Conservation (phyloP, 2,113 vertebrate species). For the Myiopsitta monachus region DNA sequence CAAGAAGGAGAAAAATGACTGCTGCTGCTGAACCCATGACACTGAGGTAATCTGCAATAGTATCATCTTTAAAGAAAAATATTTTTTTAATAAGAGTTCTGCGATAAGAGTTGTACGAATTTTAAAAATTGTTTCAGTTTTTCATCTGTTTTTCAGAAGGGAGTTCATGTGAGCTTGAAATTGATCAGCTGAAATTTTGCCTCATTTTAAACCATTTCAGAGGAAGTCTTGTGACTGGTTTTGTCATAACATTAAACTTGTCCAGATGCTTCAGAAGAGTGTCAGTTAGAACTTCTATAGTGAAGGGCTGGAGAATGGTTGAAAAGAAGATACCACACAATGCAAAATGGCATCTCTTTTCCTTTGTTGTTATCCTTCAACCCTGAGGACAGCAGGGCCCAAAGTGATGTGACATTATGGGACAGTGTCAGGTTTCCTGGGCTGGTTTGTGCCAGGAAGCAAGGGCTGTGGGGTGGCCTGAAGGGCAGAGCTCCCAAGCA, state of each 20-base stretch:
- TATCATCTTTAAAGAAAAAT: neutral
- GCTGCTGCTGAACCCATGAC: too few relatives aligned
- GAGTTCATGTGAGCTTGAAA: neutral
- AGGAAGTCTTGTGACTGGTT: neutral
- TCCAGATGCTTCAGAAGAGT: neutral
- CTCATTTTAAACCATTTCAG: neutral
- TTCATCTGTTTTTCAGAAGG: neutral
- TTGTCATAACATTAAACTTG: neutral
- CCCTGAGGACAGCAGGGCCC: neutral
- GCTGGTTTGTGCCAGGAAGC: neutral
- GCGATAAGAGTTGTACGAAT: neutral
- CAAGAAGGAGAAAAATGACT: too few relatives aligned
- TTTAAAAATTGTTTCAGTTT: neutral
- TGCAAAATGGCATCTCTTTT: neutral
- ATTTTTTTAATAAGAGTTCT: neutral
- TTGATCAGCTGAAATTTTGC: neutral
- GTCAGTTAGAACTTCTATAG: neutral
- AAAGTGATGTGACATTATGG: neutral
- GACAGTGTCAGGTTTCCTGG: rapidly evolving
- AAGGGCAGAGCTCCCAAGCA: neutral
- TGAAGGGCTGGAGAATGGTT: neutral
- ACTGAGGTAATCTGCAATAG: neutral
- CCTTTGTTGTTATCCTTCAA: neutral
- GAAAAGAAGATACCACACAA: neutral
- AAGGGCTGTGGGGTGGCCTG: neutral